Evolutionary conservation across 2,888 invertebrate genomes (phyloP).

Genomic region (Luperina testacea): DNA sequence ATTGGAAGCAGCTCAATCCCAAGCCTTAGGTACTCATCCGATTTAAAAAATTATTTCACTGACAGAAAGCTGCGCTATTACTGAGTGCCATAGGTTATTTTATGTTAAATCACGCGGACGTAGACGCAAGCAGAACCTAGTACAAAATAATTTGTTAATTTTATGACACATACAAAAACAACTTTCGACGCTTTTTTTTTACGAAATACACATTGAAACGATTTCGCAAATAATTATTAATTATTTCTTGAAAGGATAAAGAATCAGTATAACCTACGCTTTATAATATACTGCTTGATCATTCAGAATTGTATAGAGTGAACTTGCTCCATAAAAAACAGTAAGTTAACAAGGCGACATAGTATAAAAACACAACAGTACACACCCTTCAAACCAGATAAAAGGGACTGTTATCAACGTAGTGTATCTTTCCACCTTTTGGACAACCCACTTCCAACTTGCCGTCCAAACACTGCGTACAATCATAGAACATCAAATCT

Average conservation of each 20-base stretch:
- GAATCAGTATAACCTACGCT: background rate
- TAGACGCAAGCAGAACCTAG: background rate
- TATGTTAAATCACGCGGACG: background rate
- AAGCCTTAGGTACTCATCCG: background rate
- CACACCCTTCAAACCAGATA: slow-evolving; percentile 42
- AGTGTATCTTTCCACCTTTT: slow-evolving; percentile 62
- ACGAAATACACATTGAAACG: background rate
- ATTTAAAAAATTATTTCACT: background rate
- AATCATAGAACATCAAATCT: slow-evolving; percentile 30
- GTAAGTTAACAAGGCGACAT: background rate
- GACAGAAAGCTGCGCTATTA: background rate
- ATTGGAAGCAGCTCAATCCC: too few relatives aligned
- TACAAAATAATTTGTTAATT: background rate
- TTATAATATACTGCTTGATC: background rate
- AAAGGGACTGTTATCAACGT: slow-evolving; percentile 56
- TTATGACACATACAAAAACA: background rate
- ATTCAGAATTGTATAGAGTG: background rate
- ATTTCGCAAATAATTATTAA: background rate
- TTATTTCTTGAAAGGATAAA: background rate
- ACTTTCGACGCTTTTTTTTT: background rate
- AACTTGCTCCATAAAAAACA: background rate
- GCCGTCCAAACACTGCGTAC: slow-evolving; percentile 35
- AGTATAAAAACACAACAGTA: slow-evolving; percentile 30
- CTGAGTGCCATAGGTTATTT: background rate
- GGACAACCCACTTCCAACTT: slow-evolving; percentile 47